These are phyloP conservation scores for Burhinus bistriatus DNA, from an alignment of 2,113 vertebrate species.

Conservation along the genomic window DNA sequence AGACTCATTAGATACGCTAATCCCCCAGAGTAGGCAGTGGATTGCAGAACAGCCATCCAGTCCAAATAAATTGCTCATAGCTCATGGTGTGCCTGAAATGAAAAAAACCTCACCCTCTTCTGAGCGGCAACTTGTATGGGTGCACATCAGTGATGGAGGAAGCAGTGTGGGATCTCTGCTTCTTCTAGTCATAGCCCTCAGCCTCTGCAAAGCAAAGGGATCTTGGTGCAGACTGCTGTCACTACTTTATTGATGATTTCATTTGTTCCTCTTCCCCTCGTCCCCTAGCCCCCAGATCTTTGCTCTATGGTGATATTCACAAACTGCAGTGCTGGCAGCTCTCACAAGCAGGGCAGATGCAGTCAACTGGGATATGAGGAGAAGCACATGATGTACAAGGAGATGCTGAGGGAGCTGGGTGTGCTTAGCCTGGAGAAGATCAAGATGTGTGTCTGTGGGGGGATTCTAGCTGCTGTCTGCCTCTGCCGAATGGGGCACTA, in stretches of 20 bases:
- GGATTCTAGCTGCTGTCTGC: neutral
- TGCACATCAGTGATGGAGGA: neutral
- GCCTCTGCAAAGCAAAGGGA: neutral
- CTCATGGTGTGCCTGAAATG: slow-evolving; percentile 21
- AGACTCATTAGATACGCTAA: slow-evolving; percentile 49
- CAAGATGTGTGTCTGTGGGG: neutral
- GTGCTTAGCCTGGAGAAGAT: neutral
- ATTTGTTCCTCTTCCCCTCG: neutral
- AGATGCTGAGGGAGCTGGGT: neutral
- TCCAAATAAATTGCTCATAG: slow-evolving; percentile 43
- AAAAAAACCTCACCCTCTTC: neutral
- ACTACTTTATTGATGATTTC: neutral
- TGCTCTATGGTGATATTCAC: neutral
- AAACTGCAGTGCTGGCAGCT: neutral
- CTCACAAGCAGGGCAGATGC: neutral
- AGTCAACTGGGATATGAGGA: neutral
- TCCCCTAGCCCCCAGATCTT: neutral
- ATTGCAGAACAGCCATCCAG: slow-evolving; percentile 49
- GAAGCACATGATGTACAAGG: neutral
- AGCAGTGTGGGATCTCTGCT: neutral
- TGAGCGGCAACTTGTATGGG: neutral
- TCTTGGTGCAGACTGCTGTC: neutral
- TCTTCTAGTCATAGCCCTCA: neutral
- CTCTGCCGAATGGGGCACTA: neutral
- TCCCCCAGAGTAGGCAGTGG: slow-evolving; percentile 48